phyloP scores from a whole-genome alignment of 2,113 vertebrate genomes.

The Oncorhynchus keta region DNA sequence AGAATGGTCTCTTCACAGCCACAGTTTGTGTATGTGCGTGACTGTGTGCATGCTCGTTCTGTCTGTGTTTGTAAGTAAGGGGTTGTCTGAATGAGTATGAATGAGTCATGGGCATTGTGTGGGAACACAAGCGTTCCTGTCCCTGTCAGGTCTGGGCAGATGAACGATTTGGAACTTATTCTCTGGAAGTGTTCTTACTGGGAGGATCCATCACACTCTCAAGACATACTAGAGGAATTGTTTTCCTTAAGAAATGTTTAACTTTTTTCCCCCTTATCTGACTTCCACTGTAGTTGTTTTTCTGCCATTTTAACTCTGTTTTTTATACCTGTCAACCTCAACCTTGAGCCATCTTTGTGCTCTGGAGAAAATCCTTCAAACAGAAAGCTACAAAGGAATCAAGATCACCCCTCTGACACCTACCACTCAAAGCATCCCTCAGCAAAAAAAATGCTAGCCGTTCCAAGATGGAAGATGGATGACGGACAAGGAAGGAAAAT shows the following conservation, averaged over 20 bases:
- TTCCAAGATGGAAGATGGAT: conserved; percentile 7
- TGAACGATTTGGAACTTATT: conserved; percentile 22
- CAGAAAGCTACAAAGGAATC: conserved; percentile 38
- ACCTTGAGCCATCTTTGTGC: conserved; percentile 12
- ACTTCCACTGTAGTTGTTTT: conserved; percentile 33
- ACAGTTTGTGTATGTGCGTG: background rate
- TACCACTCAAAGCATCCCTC: conserved; percentile 34
- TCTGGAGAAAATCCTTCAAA: conserved; percentile 41
- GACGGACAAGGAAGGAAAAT: too few relatives aligned
- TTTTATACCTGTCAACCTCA: conserved; percentile 48
- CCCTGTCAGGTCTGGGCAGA: conserved; percentile 37
- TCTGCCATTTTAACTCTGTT: conserved; percentile 9
- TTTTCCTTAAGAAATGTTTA: conserved; percentile 25
- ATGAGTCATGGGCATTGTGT: background rate
- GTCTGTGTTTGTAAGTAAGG: background rate
- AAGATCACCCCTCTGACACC: conserved; percentile 41
- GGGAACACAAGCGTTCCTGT: conserved; percentile 8
- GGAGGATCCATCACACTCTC: conserved; percentile 6
- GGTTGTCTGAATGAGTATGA: background rate
- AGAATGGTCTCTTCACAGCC: background rate
- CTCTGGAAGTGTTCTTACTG: conserved; percentile 37
- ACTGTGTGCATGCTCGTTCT: background rate
- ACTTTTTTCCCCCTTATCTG: conserved; percentile 29
- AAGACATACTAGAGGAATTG: background rate
- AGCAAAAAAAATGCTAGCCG: conserved; percentile 26